Evolutionary conservation across 2,888 invertebrate genomes (phyloP), one percentile per base, ranked within the genome.

Genomic region (Euspilapteryx auroguttella): DNA sequence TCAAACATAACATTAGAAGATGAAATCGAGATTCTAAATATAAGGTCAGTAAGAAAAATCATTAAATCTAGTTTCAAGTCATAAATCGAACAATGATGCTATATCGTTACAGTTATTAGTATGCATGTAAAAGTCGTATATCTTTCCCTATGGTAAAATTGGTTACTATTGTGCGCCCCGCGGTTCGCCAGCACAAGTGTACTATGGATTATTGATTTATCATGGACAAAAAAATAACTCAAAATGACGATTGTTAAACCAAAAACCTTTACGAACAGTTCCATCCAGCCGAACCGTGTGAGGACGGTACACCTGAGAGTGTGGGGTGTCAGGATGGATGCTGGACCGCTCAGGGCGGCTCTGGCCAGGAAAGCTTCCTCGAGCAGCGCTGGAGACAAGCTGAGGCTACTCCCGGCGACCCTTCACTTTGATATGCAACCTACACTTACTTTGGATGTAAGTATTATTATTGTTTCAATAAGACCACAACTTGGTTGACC

Each of bases 351-450:
- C 14, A 56, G 69, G 2, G 50, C 63, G 1, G 61, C 63, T 2
- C 49, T 76, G 3, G 55, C 64, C 0, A 49, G 63, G 2, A 54
- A 71, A 0, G 54, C 58, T 2, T 55, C 59, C 1, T 46, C 45
- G 25, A 32, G 22, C 29, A 32, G 28, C 2, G 52, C 51, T 15
- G 46, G 53, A 1, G 58, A 54, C 36, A 45, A 48, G 1, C 40
- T 61, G 34, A 52, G 54, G 2, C 43, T 65, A 3, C 39, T 62
- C 9, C 82, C 86, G 1, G 83, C 85, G 32, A 81, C 83, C 41
- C 78, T 85, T 41, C 79, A 83, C 31, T 83, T 87, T 37, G 81
- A 83, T 33, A 85, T 85, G 62, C 85, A 87, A 40, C 86, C 87
- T 1, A 82, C 85, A 1, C 63, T 88, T 1, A 79, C 80, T 40